Evolutionary conservation across 2,797 vertebrate species (phyloP).

Genomic region (Neosilurus hyrtlii): DNA sequence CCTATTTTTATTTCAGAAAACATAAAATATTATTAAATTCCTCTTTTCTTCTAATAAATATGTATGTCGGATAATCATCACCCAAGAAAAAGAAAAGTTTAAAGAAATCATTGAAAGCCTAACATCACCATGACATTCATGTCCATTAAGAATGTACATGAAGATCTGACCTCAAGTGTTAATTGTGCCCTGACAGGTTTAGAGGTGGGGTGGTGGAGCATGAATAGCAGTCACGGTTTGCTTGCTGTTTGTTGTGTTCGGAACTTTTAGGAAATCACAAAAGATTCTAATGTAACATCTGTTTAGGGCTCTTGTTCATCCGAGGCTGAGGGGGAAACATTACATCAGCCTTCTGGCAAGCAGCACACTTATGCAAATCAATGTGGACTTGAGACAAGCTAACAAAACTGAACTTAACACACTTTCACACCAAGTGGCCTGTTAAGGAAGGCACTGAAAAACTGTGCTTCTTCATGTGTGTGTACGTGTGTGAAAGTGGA

Average conservation of each 20-base stretch:
- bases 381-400: constrained; percentile 16
- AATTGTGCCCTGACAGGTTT: not conserved
- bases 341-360: constrained; percentile 30
- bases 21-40: too few species aligned
- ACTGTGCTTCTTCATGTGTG: constrained; percentile 1
- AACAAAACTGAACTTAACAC: constrained; percentile 19
- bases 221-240: constrained; percentile 28
- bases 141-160: too few species aligned
- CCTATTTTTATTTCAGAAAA: too few species aligned
- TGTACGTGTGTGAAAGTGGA: constrained; percentile 15
- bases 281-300: constrained; percentile 42
- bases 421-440: constrained; percentile 16
- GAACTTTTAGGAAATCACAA: constrained; percentile 26
- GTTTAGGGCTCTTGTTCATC: constrained; percentile 33
- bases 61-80: too few species aligned
- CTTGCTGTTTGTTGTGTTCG: constrained; percentile 17
- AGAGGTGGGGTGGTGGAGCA: not conserved
- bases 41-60: too few species aligned
- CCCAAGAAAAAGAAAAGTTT: too few species aligned
- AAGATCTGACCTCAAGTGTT: too few species aligned
- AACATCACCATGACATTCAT: too few species aligned
- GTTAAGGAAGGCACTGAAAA: constrained; percentile 17
- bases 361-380: constrained; percentile 44
- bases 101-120: too few species aligned
- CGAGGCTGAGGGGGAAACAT: constrained; percentile 17